Percentiles rank a stretch among this genome's conserved stretches.
Evolutionary conservation across 92 coral and sea anemone species (phyloP).

Genomic region (Epizoanthus ramosus): DNA sequence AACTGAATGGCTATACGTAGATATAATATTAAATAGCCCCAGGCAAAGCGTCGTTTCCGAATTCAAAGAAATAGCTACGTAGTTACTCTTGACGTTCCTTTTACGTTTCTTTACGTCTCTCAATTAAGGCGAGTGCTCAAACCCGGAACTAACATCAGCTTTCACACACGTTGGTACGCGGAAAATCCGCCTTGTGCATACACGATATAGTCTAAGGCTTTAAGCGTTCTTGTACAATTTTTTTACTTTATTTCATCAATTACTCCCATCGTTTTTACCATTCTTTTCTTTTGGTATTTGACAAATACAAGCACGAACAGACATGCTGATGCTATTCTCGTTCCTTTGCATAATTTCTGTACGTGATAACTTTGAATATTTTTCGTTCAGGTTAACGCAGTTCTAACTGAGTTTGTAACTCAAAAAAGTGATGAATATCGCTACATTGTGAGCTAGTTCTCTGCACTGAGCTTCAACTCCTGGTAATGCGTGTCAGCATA

Average conservation of each 20-base stretch:
- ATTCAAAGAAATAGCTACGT: no score
- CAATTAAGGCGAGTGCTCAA: not conserved
- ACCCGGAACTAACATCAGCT: slow-evolving; percentile 34
- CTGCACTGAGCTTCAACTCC: no score
- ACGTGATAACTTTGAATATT: not conserved
- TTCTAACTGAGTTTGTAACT: not conserved
- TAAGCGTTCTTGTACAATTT: not conserved
- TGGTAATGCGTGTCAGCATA: no score
- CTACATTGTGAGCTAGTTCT: no score
- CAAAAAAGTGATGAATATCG: no score
- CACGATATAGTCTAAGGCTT: not conserved
- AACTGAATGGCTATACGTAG: no score
- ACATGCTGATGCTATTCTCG: not conserved
- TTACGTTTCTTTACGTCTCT: not conserved
- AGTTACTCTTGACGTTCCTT: no score
- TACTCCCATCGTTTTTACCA: not conserved
- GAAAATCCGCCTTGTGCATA: slow-evolving; percentile 4
- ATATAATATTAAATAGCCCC: no score
- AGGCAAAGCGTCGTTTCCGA: no score
- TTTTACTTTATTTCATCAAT: not conserved
- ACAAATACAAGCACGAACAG: not conserved
- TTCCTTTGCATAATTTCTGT: no score
- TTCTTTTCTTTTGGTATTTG: no score
- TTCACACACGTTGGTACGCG: slow-evolving; percentile 16
- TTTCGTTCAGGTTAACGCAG: not conserved